These are phyloP conservation scores for Gallinago nigripennis DNA, from an alignment of 2,797 vertebrate species.

Conservation along the genomic window DNA sequence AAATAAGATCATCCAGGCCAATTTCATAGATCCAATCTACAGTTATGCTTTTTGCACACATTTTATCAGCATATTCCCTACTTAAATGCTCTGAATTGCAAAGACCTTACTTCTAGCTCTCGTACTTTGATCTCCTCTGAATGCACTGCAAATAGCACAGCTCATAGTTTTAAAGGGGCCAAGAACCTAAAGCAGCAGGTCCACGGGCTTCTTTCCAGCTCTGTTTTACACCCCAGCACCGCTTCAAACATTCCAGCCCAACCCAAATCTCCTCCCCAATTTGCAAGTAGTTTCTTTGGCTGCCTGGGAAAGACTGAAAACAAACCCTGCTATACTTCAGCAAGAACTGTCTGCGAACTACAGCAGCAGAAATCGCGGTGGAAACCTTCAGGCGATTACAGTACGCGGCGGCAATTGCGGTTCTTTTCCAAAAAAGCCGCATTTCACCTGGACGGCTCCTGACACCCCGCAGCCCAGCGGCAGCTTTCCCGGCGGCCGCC, in stretches of 20 bases:
- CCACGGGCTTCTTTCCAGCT: background rate
- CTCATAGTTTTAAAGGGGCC: background rate
- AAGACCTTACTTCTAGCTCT: background rate
- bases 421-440: too few species aligned
- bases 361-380: accelerated
- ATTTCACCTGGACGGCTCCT: accelerated
- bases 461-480: background rate
- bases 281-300: accelerated
- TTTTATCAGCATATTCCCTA: background rate
- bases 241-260: too few species aligned
- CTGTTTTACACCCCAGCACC: background rate
- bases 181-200: background rate
- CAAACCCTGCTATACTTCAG: background rate
- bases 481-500: background rate
- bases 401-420: accelerated
- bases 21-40: background rate
- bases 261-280: too few species aligned
- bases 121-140: background rate
- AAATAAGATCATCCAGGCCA: background rate
- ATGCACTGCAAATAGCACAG: background rate
- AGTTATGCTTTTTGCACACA: background rate
- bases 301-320: background rate
- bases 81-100: background rate
- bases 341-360: accelerated
- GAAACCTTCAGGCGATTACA: accelerated